Evolutionary conservation across 2,888 invertebrate genomes (phyloP).

Genomic region (Syritta pipiens): DNA sequence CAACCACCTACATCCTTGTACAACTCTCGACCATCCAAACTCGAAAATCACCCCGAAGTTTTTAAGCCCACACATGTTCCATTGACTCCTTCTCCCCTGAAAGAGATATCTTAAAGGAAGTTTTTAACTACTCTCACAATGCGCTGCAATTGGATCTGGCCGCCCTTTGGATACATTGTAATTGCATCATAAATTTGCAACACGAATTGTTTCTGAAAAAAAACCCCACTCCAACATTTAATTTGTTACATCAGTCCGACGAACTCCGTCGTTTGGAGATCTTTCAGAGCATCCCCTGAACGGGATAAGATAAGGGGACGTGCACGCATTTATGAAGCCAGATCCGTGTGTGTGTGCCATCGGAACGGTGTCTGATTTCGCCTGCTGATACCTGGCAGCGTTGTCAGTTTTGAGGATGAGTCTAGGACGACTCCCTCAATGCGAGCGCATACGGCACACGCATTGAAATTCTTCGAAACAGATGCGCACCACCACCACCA

Average conservation of each 20-base stretch:
- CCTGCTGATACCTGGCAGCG: slow-evolving; percentile 13
- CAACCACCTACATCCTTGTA: too few relatives aligned
- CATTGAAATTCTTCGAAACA: slow-evolving; percentile 45
- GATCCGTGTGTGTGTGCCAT: too few relatives aligned
- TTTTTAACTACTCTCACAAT: too few relatives aligned
- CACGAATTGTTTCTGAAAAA: not conserved
- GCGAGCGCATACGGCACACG: slow-evolving; percentile 39
- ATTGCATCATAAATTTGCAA: slow-evolving; percentile 15
- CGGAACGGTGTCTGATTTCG: slow-evolving; percentile 35
- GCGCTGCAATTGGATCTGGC: too few relatives aligned
- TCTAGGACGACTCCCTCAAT: not conserved
- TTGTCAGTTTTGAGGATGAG: not conserved
- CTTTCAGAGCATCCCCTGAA: not conserved
- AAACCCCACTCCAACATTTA: not conserved
- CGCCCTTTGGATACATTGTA: not conserved
- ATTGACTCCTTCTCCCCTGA: too few relatives aligned
- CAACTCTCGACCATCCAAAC: too few relatives aligned
- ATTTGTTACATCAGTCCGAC: too few relatives aligned
- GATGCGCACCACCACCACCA: slow-evolving; percentile 48
- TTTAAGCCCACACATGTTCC: too few relatives aligned
- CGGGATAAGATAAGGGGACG: slow-evolving; percentile 32
- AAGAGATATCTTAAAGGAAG: too few relatives aligned
- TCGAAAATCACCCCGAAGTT: too few relatives aligned
- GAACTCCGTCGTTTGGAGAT: too few relatives aligned
- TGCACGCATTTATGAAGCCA: too few relatives aligned